Base-by-base conservation (phyloP, 2,888 invertebrate genomes). In the Caenorhabditis angaria region DNA sequence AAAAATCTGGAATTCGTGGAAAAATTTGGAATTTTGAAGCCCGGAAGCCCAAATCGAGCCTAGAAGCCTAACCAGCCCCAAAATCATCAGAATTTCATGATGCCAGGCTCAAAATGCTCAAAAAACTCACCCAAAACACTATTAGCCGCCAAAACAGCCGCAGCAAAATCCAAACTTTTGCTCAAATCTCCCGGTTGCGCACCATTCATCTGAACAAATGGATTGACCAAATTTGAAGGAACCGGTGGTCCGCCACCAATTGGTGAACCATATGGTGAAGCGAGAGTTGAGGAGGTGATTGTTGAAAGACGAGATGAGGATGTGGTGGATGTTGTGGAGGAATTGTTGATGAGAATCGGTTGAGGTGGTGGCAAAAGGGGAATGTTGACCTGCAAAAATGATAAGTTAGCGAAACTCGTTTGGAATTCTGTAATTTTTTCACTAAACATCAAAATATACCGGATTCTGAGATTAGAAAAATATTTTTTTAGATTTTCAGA, bases 121-220 rank as follows among this genome's bases (percentile, higher is more conserved):
- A n/a, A n/a, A n/a, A n/a, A n/a, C n/a, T n/a, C n/a, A n/a, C n/a
- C n/a, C n/a, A n/a, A n/a, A n/a, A n/a, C n/a, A n/a, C n/a, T n/a
- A n/a, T n/a, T n/a, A n/a, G 69, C 77, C 8, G 78, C 78, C 18
- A 73, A 76, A 35, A 76, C 61, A 1, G 68, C 78, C 24, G 74
- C 73, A 18, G 62, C 69, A 59, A 78, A 74, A 66, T 76, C 76
- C 18, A 76, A 28, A 12, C 32, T 58, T 47, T n/a, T 51, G 4
- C 18, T 8, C 8, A 12, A 4, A 12, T 25, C 35, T 22, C 8
- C 28, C 24, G 50, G 41, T 27, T 56, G 62, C 18, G 69, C 73
- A 8, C 74, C 74, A 51, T 75, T 75, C 29, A 75, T 54, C 18
- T 55, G 64, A 18, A 58, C n/a, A 24, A 75, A 67, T 22, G 64